Conservation (phyloP, 2,888 invertebrate species). For the Rhorus exstirpatorius region DNA sequence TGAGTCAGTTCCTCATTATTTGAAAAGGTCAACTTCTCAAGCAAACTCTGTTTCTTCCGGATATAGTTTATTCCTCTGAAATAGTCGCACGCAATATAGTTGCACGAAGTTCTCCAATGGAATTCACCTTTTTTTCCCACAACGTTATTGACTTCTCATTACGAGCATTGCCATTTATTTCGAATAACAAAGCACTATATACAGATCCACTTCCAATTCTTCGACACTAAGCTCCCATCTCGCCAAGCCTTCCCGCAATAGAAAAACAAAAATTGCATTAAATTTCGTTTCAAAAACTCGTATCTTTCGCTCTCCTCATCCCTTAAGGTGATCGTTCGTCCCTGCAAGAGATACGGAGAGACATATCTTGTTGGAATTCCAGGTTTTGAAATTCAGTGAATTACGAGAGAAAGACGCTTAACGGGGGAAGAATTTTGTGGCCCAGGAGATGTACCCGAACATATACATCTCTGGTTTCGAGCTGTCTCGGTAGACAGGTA, state of each 20-base stretch:
- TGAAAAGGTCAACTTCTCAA: too few species aligned
- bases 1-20: too few species aligned
- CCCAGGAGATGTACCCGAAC: conserved; percentile 36
- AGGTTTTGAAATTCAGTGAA: conserved; percentile 26
- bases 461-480: conserved; percentile 37
- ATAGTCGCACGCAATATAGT: not conserved
- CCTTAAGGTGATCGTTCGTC: not conserved
- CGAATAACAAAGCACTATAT: not conserved
- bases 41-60: too few species aligned
- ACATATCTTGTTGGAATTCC: conserved; percentile 37
- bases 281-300: not conserved
- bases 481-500: conserved; percentile 37
- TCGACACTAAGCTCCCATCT: not conserved
- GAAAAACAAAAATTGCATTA: not conserved
- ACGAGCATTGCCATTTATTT: not conserved
- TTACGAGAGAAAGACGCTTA: conserved; percentile 17
- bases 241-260: not conserved
- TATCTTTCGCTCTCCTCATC: not conserved
- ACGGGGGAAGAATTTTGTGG: conserved; percentile 34
- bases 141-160: not conserved
- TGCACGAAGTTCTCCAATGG: not conserved
- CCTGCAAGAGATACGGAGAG: not conserved
- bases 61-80: too few species aligned
- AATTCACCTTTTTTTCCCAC: not conserved
- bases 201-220: not conserved